Conservation (phyloP, 2,113 vertebrate species). For the Rhabdornis inornatus region DNA sequence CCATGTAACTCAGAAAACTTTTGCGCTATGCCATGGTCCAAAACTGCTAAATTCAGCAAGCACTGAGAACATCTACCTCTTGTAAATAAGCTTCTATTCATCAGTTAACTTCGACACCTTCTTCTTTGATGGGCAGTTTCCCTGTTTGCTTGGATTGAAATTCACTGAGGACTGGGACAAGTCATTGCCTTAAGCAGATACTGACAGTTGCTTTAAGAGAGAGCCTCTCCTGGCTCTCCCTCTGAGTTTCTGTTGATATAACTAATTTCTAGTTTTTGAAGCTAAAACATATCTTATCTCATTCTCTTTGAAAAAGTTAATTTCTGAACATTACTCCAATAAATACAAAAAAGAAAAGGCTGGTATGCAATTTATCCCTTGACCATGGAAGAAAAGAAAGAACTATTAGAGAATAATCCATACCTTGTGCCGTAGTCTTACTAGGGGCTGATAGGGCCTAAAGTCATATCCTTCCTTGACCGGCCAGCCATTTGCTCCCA, state of each 20-base stretch:
- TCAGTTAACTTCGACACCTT: background rate
- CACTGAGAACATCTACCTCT: background rate
- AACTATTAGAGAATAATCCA: background rate
- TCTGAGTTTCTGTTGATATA: background rate
- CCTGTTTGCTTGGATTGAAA: background rate
- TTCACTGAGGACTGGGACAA: background rate
- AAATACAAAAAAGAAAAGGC: background rate
- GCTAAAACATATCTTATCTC: background rate
- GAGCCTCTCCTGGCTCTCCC: background rate
- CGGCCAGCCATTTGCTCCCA: constrained; percentile 70
- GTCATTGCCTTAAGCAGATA: background rate
- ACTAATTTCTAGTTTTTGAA: background rate
- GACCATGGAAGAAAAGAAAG: background rate
- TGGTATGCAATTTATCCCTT: background rate
- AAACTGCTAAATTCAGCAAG: background rate
- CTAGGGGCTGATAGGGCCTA: constrained; percentile 60
- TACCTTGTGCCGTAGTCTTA: constrained; percentile 80
- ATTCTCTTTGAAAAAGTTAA: background rate
- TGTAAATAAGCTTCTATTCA: background rate
- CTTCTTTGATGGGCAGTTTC: background rate
- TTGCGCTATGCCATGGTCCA: background rate
- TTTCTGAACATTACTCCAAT: background rate
- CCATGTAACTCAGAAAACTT: background rate
- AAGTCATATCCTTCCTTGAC: constrained; percentile 67
- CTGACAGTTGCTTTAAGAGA: background rate